These are phyloP conservation scores for Cynopterus brachyotis DNA, from an alignment of 2,113 vertebrate species.

Conservation along the genomic window DNA sequence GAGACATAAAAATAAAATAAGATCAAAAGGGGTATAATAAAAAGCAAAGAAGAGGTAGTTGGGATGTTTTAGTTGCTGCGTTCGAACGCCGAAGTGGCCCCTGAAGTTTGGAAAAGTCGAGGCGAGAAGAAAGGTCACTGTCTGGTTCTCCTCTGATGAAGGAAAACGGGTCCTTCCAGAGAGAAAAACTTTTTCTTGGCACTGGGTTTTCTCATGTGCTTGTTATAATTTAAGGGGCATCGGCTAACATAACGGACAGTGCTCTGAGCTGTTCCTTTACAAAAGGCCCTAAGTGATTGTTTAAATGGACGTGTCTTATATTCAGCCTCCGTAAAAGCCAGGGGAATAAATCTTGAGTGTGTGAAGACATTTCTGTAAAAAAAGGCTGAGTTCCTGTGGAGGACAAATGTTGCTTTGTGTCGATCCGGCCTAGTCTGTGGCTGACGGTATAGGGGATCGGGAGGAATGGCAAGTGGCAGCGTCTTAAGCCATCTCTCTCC, in stretches of 20 bases:
- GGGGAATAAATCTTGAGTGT: slow-evolving; percentile 53
- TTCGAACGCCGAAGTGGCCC: not conserved
- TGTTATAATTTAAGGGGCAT: not conserved
- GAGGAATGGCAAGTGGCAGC: slow-evolving; percentile 42
- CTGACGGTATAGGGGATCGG: not conserved
- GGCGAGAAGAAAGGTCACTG: slow-evolving; percentile 25
- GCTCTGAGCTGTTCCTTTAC: slow-evolving; percentile 12
- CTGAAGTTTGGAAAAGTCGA: slow-evolving; percentile 38
- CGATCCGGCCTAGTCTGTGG: slow-evolving; percentile 28
- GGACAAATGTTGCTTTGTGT: slow-evolving; percentile 68
- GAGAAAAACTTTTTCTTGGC: slow-evolving; percentile 66
- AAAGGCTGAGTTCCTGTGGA: not conserved
- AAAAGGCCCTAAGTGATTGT: slow-evolving; percentile 42
- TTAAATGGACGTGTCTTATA: slow-evolving; percentile 57
- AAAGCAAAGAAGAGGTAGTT: slow-evolving; percentile 40
- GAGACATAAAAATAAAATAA: slow-evolving; percentile 63
- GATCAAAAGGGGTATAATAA: slow-evolving; percentile 39
- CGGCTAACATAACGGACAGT: not conserved
- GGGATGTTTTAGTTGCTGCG: not conserved
- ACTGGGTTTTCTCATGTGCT: not conserved
- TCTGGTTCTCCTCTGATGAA: slow-evolving; percentile 9
- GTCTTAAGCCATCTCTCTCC: slow-evolving; percentile 40
- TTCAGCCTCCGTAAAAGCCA: not conserved
- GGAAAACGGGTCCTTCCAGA: slow-evolving; percentile 6
- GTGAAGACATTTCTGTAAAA: slow-evolving; percentile 63